These are phyloP conservation scores for Omphaloscelis lunosa DNA, from an alignment of 2,888 invertebrate species.

Conservation along the genomic window DNA sequence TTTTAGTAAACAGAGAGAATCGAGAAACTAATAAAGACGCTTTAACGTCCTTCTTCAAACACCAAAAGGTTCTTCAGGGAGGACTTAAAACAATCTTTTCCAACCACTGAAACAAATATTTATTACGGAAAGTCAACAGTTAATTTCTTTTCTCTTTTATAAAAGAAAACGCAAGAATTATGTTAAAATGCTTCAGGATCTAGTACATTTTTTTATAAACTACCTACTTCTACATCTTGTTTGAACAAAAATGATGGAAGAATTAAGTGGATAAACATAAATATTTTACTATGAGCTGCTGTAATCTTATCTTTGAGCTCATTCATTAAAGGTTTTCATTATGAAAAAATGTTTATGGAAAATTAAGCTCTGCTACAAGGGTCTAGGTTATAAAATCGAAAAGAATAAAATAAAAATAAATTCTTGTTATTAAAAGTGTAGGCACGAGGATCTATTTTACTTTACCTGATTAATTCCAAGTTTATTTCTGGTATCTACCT, in stretches of 20 bases:
- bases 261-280: constrained; percentile 48
- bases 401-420: constrained; percentile 5
- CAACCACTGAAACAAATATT: constrained; percentile 77
- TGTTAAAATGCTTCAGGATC: constrained; percentile 49
- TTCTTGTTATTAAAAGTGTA: constrained; percentile 29
- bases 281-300: constrained; percentile 48
- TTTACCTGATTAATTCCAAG: constrained; percentile 18
- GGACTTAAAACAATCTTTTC: constrained; percentile 73
- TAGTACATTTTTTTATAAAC: constrained; percentile 64
- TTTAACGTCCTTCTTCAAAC: constrained; percentile 70
- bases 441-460: constrained; percentile 4
- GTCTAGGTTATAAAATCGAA: constrained; percentile 35
- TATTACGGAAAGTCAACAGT: constrained; percentile 74
- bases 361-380: constrained; percentile 28
- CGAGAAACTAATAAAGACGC: constrained; percentile 66
- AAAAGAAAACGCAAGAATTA: constrained; percentile 61
- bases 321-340: constrained; percentile 59
- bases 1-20: constrained; percentile 51
- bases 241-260: constrained; percentile 55
- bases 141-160: constrained; percentile 71
- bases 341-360: constrained; percentile 41
- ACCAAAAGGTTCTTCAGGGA: constrained; percentile 69
- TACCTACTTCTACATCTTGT: constrained; percentile 38
- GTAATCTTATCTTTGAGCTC: constrained; percentile 57
- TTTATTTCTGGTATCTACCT: neutral